Evolutionary conservation across 2,797 vertebrate genomes (phyloP).

Genomic region (Hafferia zeledoni): DNA sequence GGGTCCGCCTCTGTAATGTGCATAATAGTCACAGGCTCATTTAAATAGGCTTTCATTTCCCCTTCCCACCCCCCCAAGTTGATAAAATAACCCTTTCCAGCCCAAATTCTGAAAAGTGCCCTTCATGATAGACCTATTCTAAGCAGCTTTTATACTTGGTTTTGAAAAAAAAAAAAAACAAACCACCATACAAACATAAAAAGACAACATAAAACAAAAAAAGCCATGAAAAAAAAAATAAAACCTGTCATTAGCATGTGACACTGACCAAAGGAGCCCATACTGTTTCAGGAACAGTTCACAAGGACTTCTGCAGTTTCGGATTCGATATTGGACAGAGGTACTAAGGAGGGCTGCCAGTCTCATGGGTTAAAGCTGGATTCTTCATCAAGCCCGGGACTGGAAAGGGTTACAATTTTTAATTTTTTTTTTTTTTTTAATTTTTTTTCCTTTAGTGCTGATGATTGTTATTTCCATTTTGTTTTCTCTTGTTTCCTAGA

Average conservation of each 20-base stretch:
- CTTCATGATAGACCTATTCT: constrained; percentile 85
- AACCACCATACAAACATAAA: constrained; percentile 82
- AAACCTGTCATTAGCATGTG: constrained; percentile 76
- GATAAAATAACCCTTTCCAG: constrained; percentile 83
- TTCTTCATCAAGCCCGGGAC: constrained; percentile 68
- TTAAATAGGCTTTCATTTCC: constrained; percentile 78
- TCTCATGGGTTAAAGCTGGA: constrained; percentile 70
- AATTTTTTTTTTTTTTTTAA: neutral
- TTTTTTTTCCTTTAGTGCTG: constrained; percentile 68
- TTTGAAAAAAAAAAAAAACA: constrained; percentile 65
- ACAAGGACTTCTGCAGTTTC: constrained; percentile 76
- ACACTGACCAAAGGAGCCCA: constrained; percentile 76
- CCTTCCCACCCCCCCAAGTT: constrained; percentile 68
- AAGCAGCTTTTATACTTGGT: constrained; percentile 90
- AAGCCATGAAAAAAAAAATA: constrained; percentile 67
- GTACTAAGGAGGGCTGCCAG: constrained; percentile 78
- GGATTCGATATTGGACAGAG: constrained; percentile 77
- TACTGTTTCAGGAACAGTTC: constrained; percentile 82
- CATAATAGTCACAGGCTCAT: constrained; percentile 84
- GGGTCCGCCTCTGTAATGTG: constrained; percentile 81
- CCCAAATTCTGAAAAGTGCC: constrained; percentile 85
- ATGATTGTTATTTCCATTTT: constrained; percentile 68
- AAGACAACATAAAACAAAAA: constrained; percentile 78
- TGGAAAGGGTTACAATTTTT: constrained; percentile 69
- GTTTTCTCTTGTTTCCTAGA: constrained; percentile 81